Conservation (phyloP, 1,140 invertebrate genomes). For the Agrilus planipennis region DNA sequence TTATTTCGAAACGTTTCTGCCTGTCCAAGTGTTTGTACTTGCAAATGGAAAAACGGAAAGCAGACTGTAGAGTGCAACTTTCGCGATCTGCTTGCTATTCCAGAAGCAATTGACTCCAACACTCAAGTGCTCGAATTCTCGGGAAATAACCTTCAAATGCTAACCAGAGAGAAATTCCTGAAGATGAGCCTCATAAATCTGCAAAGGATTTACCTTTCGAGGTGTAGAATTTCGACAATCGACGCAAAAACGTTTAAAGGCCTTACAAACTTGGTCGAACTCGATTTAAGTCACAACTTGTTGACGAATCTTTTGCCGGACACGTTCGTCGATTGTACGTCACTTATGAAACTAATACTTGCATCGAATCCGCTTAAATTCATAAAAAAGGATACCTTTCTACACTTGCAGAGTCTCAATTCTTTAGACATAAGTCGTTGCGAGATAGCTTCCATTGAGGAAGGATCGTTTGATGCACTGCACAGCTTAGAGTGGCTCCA, state of each 20-base stretch:
- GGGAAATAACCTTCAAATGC: slow-evolving; percentile 63
- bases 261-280: slow-evolving; percentile 74
- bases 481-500: slow-evolving; percentile 72
- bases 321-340: slow-evolving; percentile 62
- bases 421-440: slow-evolving; percentile 73
- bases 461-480: slow-evolving; percentile 70
- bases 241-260: slow-evolving; percentile 69
- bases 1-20: slow-evolving; percentile 29
- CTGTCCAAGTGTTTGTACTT: slow-evolving; percentile 66
- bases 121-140: slow-evolving; percentile 81
- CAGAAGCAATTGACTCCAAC: slow-evolving; percentile 70
- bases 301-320: slow-evolving; percentile 62
- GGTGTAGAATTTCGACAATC: slow-evolving; percentile 63
- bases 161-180: slow-evolving; percentile 64
- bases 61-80: slow-evolving; percentile 77
- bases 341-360: slow-evolving; percentile 68
- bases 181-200: slow-evolving; percentile 70
- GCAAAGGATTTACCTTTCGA: slow-evolving; percentile 70
- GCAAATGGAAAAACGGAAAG: slow-evolving; percentile 88
- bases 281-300: slow-evolving; percentile 75
- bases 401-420: slow-evolving; percentile 57
- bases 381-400: slow-evolving; percentile 63
- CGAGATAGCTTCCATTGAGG: slow-evolving; percentile 60
- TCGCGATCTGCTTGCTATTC: slow-evolving; percentile 59
- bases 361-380: slow-evolving; percentile 68